Evolutionary conservation across 2,113 vertebrate genomes (phyloP).

Genomic region (Danio rerio): GRCz12tu NC_133199.1:11037001-11037500

Average conservation of each 20-base stretch:
- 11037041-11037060: slow-evolving; percentile 55
- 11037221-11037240: slow-evolving; percentile 31
- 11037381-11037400: not conserved
- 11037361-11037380: not conserved
- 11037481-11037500: too few species aligned
- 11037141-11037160: slow-evolving; percentile 52
- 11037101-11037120: slow-evolving; percentile 45
- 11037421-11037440: too few species aligned
- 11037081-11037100: slow-evolving; percentile 59
- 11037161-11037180: slow-evolving; percentile 56
- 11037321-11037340: slow-evolving; percentile 26
- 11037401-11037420: too few species aligned
- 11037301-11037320: not conserved
- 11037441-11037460: too few species aligned
- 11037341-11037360: not conserved
- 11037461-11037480: too few species aligned
- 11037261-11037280: slow-evolving; percentile 32
- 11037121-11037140: slow-evolving; percentile 37
- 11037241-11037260: slow-evolving; percentile 9
- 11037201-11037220: slow-evolving; percentile 43
- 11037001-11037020: too few species aligned
- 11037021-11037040: slow-evolving; percentile 60
- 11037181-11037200: slow-evolving; percentile 48
- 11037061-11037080: slow-evolving; percentile 45
- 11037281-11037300: slow-evolving; percentile 9